These are phyloP conservation scores for Pollenia labialis DNA, from an alignment of 2,888 invertebrate genomes.

Conservation along the genomic window DNA sequence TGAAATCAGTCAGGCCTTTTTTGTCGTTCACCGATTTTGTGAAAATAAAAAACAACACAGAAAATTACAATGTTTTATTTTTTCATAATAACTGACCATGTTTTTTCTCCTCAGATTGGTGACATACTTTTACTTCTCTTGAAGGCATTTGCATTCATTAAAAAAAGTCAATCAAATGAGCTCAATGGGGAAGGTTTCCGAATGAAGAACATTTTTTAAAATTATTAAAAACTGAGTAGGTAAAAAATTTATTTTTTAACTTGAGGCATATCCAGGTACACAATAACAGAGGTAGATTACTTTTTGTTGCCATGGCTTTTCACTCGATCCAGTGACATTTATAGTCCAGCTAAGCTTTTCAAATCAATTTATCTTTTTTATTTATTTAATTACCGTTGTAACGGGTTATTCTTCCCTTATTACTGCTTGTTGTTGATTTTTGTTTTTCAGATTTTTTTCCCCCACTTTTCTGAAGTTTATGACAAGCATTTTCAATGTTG, in stretches of 20 bases:
- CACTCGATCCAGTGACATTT: no score
- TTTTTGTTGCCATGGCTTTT: no score
- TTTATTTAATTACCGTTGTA: no score
- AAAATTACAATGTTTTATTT: constrained; percentile 64
- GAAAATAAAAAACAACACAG: constrained; percentile 25
- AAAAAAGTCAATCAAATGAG: constrained; percentile 71
- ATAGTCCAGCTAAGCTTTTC: no score
- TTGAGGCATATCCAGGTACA: no score
- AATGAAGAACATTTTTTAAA: background rate
- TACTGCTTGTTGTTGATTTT: constrained; percentile 40
- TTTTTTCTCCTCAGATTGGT: constrained; percentile 57
- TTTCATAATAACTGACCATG: constrained; percentile 69
- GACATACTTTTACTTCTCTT: constrained; percentile 74
- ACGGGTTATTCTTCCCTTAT: constrained; percentile 55
- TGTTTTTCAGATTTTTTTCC: constrained; percentile 27
- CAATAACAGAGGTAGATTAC: no score
- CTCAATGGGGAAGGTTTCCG: constrained; percentile 55
- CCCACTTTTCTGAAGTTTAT: constrained; percentile 42
- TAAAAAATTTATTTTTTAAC: no score
- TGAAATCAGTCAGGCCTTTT: constrained; percentile 52
- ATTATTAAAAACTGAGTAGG: background rate
- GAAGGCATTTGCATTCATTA: constrained; percentile 73
- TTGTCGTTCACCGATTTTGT: constrained; percentile 20
- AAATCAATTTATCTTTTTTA: no score
- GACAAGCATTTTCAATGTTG: constrained; percentile 58